Conservation (phyloP, 1,140 invertebrate genomes). For the Uloborus diversus region DNA sequence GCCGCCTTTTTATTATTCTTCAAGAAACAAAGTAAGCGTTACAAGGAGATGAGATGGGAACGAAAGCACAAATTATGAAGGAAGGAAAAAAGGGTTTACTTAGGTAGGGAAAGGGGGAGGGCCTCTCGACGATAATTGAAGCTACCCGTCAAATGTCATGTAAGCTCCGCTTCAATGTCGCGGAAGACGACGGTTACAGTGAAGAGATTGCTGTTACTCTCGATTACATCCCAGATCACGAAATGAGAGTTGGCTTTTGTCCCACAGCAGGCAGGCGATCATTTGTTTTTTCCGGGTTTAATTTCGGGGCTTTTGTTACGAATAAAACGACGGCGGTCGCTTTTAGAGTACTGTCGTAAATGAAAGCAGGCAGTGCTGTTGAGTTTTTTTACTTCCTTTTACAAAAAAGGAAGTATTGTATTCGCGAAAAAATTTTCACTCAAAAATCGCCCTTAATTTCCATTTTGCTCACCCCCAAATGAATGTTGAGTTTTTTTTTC, state of each 20-base stretch:
- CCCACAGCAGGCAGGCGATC: background rate
- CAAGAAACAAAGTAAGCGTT: background rate
- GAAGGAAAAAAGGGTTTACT: background rate
- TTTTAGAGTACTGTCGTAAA: no score
- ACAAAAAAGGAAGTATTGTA: no score
- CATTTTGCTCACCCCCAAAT: no score
- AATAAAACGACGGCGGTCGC: no score
- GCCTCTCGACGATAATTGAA: background rate
- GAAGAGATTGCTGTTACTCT: background rate
- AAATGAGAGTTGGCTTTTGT: background rate
- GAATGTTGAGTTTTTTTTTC: no score
- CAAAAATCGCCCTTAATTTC: no score
- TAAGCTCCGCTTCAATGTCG: background rate
- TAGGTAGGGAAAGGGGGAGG: background rate
- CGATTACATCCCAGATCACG: background rate
- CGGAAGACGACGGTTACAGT: background rate
- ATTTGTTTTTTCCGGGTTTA: background rate
- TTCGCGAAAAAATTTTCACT: no score
- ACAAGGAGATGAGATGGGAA: background rate
- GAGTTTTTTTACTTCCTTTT: no score
- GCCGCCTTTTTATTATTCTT: background rate
- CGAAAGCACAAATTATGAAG: background rate
- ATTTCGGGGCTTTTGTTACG: no score
- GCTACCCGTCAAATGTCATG: slow-evolving; percentile 6
- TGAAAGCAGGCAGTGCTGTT: no score